Evolutionary conservation across 2,113 vertebrate genomes (phyloP).

Genomic region (Hydropotes inermis): DNA sequence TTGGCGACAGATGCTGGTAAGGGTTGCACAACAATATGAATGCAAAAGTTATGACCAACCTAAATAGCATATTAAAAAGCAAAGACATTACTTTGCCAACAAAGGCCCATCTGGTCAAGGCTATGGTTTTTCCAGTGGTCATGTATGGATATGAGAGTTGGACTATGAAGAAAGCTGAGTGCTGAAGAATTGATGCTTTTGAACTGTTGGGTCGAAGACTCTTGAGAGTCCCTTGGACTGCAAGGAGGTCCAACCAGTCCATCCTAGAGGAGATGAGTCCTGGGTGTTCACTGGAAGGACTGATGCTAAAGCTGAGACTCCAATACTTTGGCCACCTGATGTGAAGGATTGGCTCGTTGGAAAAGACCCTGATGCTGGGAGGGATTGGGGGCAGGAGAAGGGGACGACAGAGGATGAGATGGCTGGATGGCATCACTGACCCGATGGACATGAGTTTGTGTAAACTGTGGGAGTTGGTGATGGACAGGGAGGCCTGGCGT

Average conservation of each 20-base stretch:
- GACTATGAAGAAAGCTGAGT: neutral
- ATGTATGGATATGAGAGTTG: neutral
- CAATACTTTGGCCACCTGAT: neutral
- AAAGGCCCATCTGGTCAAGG: neutral
- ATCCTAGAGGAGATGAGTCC: neutral
- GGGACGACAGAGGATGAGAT: neutral
- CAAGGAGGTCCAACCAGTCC: neutral
- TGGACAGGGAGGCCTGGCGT: neutral
- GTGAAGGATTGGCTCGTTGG: rapidly evolving
- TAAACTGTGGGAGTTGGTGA: neutral
- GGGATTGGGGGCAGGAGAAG: neutral
- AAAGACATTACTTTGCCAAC: neutral
- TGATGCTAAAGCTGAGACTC: neutral
- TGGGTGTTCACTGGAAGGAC: neutral
- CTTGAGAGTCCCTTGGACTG: neutral
- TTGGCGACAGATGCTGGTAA: neutral
- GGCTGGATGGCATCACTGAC: neutral
- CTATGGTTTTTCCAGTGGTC: neutral
- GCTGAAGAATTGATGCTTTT: neutral
- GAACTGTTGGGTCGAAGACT: neutral
- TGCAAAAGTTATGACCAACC: neutral
- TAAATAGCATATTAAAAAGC: neutral
- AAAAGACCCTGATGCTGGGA: neutral
- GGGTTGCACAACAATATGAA: neutral
- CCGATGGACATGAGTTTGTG: neutral